These are phyloP conservation scores for Elephas maximus DNA, from an alignment of 2,113 vertebrate species.

Conservation along the genomic window DNA sequence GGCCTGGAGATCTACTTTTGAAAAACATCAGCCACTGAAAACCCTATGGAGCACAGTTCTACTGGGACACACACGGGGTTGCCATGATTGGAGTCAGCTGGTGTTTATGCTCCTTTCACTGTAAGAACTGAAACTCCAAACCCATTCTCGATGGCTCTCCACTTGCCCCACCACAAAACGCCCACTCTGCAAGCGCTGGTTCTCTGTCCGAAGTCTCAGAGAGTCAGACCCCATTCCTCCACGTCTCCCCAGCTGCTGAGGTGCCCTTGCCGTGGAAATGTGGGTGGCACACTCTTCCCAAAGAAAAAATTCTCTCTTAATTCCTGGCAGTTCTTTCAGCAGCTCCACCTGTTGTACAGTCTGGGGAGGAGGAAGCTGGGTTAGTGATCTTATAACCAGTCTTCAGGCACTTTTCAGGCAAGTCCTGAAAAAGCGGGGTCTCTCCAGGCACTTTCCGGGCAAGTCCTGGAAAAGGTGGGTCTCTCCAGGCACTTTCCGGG, in stretches of 20 bases:
- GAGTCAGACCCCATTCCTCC: background rate
- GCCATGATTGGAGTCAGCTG: background rate
- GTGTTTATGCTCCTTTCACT: background rate
- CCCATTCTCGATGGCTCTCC: background rate
- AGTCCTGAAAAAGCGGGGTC: background rate
- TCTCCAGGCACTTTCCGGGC: background rate
- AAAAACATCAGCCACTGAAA: background rate
- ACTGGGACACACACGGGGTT: background rate
- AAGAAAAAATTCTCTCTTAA: background rate
- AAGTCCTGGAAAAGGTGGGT: no score
- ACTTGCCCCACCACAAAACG: background rate
- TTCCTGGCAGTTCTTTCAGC: background rate
- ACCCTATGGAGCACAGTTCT: no score
- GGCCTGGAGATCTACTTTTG: background rate
- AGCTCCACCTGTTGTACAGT: background rate
- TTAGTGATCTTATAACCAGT: background rate
- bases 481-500: background rate
- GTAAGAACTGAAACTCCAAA: background rate
- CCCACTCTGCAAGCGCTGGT: background rate
- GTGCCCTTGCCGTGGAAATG: rapidly evolving
- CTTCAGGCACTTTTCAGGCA: background rate
- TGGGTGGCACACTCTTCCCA: background rate
- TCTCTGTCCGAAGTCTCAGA: background rate
- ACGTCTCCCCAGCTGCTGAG: background rate
- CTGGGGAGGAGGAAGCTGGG: background rate